Evolutionary conservation across 2,888 invertebrate species (phyloP).

Genomic region (Onchidella celtica): DNA sequence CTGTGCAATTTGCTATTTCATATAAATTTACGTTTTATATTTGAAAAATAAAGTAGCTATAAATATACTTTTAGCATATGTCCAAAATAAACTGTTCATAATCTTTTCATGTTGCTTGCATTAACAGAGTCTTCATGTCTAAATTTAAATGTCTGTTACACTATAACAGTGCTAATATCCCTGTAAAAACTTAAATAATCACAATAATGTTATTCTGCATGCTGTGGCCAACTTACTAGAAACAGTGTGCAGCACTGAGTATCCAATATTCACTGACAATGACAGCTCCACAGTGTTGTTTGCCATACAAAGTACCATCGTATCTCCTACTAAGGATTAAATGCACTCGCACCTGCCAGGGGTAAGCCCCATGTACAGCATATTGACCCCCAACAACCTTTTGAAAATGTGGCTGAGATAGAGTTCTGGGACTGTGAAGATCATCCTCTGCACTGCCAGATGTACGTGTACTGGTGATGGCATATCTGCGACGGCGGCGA

Average conservation of each 20-base stretch:
- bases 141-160: no score
- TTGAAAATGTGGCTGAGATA: constrained; percentile 20
- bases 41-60: no score
- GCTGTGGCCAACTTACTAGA: constrained; percentile 59
- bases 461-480: neutral
- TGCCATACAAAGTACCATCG: constrained; percentile 40
- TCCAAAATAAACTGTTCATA: no score
- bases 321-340: constrained; percentile 33
- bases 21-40: no score
- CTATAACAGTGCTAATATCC: no score
- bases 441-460: neutral
- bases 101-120: no score
- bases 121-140: no score
- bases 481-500: neutral
- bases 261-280: constrained; percentile 74
- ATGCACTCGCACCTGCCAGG: constrained; percentile 75
- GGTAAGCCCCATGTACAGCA: constrained; percentile 70
- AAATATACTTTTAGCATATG: no score
- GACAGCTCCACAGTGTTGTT: constrained; percentile 75
- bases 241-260: constrained; percentile 78
- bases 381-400: constrained; percentile 70
- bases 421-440: neutral
- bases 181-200: no score
- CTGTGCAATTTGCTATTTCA: no score
- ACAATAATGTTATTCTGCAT: no score